Evolutionary conservation across 2,113 vertebrate species (phyloP), one percentile per base, ranked within the genome.

Genomic region (Chloebia gouldiae): DNA sequence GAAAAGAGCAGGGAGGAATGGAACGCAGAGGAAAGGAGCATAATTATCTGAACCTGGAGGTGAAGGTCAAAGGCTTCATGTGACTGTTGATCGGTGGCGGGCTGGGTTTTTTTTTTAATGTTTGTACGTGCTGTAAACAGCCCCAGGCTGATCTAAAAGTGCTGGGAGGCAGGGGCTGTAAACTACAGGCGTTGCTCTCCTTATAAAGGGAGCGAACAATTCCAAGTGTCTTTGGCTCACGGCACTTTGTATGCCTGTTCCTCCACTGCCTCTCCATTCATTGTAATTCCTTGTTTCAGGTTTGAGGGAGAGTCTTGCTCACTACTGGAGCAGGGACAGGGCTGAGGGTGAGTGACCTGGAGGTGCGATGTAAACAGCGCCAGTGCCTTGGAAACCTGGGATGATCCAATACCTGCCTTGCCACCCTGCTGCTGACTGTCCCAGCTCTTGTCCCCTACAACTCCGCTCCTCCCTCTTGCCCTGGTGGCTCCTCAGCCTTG

Each of bases 51-150:
- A 66, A 79, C 17, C 25, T 80, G 39, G 87, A 87, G 93, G 79
- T 86, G 86, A 94, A 96, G 93, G 93, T 92, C 86, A 94, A 76
- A 81, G 77, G 39, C 83, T 88, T 50, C 90, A 42, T 50, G 83
- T 93, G 96, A 95, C 95, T 83, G 51, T 24, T n/a, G 59, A 37
- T 35, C 1, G 7, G 64, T 75, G 61, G 61, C 61, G 68, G 39
- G 12, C 37, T 60, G 30, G 2, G 2, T 20, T 66, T 89, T 71
- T 89, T 71, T 60, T 53, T 25, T 7, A 23, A 42, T 37, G 54
- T 69, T 90, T 85, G 28, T 81, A 64, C 2, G 0, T 42, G 90
- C 79, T 83, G 69, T 90, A 71, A 95, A 71, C 53, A 61, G 50
- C 81, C 40, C 30, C 28, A 40, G 80, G 86, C 40, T 84, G 44